Evolutionary conservation across 2,113 vertebrate species (phyloP).

Genomic region (Otis tarda): DNA sequence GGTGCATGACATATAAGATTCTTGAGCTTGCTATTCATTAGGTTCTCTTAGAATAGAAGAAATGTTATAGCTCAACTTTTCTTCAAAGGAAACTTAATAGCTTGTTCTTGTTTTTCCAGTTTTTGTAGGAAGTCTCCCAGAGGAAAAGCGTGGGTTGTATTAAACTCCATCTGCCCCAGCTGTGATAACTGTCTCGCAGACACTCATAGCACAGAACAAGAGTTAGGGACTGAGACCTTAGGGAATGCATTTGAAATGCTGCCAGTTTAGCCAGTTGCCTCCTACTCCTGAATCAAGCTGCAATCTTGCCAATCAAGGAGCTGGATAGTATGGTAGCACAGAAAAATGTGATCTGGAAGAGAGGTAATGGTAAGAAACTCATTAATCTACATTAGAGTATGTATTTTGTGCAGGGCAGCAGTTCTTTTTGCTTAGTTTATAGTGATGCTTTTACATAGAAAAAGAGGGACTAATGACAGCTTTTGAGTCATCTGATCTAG

Average conservation of each 20-base stretch:
- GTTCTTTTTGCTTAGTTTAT: not conserved
- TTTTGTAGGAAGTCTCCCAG: not conserved
- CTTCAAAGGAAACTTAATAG: not conserved
- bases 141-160: not conserved
- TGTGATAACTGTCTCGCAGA: conserved; percentile 8
- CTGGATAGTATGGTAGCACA: not conserved
- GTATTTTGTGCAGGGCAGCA: not conserved
- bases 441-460: not conserved
- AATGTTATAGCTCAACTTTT: not conserved
- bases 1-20: not conserved
- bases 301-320: not conserved
- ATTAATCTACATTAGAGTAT: not conserved
- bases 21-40: not conserved
- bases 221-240: not conserved
- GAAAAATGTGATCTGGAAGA: not conserved
- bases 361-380: not conserved
- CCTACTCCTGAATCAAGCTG: not conserved
- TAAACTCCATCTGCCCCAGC: not conserved
- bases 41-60: not conserved
- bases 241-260: conserved; percentile 7
- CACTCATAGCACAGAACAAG: not conserved
- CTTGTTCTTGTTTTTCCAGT: not conserved
- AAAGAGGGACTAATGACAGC: not conserved
- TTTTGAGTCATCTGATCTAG: not conserved
- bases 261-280: not conserved